These are phyloP conservation scores for Erethizon dorsatum DNA, from an alignment of 2,797 vertebrate genomes.

Conservation along the genomic window DNA sequence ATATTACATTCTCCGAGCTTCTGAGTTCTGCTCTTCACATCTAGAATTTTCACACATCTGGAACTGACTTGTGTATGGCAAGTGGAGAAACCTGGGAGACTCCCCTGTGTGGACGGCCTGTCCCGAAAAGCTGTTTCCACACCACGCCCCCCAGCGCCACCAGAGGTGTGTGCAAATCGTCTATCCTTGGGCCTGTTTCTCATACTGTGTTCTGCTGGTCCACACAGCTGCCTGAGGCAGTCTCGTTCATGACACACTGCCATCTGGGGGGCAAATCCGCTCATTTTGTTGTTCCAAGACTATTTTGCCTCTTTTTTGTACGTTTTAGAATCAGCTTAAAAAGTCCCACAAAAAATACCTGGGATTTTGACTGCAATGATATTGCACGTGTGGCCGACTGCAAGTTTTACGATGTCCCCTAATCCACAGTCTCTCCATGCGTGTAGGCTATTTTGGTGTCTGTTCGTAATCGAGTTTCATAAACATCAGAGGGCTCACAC, in stretches of 20 bases:
- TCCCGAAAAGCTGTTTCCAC: conserved; percentile 23
- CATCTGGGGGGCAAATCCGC: not conserved
- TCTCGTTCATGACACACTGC: not conserved
- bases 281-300: not conserved
- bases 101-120: not conserved
- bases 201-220: conserved; percentile 8
- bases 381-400: not conserved
- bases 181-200: not conserved
- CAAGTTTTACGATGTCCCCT: not conserved
- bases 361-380: conserved; percentile 32
- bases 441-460: not conserved
- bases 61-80: not conserved
- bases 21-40: conserved; percentile 32
- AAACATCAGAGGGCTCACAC: not conserved
- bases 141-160: not conserved
- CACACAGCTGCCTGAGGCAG: not conserved
- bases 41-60: conserved; percentile 21
- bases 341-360: conserved; percentile 9
- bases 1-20: conserved; percentile 16
- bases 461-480: not conserved
- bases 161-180: not conserved
- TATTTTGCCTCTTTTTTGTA: not conserved
- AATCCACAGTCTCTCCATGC: not conserved
- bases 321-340: conserved; percentile 22
- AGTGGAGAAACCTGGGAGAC: not conserved